Conservation (phyloP, 1,140 invertebrate species). For the Microplitis demolitor region DNA sequence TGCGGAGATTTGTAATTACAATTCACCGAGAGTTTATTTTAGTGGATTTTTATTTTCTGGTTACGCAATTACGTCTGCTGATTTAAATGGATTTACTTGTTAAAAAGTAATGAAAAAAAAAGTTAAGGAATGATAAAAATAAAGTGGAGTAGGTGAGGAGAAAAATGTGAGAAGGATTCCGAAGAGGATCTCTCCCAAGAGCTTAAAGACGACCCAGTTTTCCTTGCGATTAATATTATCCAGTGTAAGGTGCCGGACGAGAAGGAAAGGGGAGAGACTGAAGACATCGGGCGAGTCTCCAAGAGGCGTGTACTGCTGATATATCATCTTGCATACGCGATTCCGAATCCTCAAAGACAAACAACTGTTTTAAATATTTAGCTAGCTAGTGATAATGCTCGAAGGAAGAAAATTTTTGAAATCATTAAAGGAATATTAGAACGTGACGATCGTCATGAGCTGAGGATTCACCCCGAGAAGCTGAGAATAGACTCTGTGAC, state of each 20-base stretch:
- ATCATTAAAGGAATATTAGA: neutral
- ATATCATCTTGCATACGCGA: neutral
- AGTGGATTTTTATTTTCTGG: too few species aligned
- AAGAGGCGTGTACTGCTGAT: neutral
- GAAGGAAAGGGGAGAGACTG: neutral
- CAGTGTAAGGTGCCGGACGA: neutral
- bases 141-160: neutral
- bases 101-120: too few species aligned
- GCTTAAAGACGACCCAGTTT: slow-evolving; percentile 5
- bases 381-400: neutral
- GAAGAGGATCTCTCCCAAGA: neutral
- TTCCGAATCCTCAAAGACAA: neutral
- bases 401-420: neutral
- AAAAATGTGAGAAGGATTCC: neutral
- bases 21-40: neutral
- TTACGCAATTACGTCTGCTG: too few species aligned
- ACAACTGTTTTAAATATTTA: neutral
- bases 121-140: neutral
- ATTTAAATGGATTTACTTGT: too few species aligned
- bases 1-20: neutral
- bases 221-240: slow-evolving; percentile 1
- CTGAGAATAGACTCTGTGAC: too few species aligned
- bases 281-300: neutral
- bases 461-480: neutral
- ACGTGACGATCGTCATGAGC: neutral